A percentile compares a stretch with the other conserved stretches of the same genome.
Evolutionary conservation across 2,113 vertebrate species (phyloP).

Genomic region (Quiscalus mexicanus): DNA sequence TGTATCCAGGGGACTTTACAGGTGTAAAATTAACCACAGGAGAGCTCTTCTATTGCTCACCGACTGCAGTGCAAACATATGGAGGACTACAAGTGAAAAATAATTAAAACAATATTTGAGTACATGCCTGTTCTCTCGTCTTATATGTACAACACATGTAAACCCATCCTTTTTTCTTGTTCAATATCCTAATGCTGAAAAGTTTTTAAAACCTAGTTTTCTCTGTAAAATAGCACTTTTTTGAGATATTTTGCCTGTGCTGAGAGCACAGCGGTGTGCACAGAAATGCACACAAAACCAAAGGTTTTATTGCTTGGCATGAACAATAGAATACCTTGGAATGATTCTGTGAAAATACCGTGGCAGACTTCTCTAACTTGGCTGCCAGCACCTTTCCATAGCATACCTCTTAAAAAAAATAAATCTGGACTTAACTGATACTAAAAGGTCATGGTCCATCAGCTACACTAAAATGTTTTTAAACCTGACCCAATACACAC

Average conservation of each 20-base stretch:
- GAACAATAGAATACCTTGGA: constrained; percentile 52
- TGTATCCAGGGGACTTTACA: constrained; percentile 58
- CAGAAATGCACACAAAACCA: background rate
- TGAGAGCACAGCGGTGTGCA: background rate
- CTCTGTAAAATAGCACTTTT: background rate
- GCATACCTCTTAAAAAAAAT: constrained; percentile 17
- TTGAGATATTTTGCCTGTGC: background rate
- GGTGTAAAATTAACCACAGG: constrained; percentile 66
- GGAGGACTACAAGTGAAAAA: constrained; percentile 56
- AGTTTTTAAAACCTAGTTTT: background rate
- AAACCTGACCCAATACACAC: background rate
- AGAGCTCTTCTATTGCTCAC: constrained; percentile 68
- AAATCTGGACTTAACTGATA: constrained; percentile 26
- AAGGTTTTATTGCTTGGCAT: constrained; percentile 40
- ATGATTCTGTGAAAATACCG: constrained; percentile 25
- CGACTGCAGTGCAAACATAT: constrained; percentile 66
- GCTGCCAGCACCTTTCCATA: background rate
- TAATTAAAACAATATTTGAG: constrained; percentile 41
- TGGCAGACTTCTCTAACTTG: constrained; percentile 22
- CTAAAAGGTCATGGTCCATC: constrained; percentile 1
- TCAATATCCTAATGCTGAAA: background rate
- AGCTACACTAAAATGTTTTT: background rate
- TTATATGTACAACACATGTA: background rate
- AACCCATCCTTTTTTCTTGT: background rate
- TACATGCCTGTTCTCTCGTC: constrained; percentile 27